These are phyloP conservation scores for Chloroclystis v-ata DNA, from an alignment of 2,888 invertebrate genomes.

Conservation along the genomic window DNA sequence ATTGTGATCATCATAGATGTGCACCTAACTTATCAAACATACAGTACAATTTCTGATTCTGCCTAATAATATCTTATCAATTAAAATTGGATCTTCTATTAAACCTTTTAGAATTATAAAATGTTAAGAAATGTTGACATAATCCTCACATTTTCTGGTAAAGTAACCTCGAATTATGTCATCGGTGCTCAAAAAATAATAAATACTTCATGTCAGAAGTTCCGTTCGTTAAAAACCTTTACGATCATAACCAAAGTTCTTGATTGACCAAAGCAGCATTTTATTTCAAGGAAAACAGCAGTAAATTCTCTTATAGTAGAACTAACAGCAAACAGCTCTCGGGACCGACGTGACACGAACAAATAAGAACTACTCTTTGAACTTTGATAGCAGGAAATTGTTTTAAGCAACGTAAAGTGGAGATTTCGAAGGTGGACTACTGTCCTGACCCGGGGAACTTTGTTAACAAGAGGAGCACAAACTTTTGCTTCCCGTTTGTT, in stretches of 20 bases:
- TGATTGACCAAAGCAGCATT: conserved; percentile 30
- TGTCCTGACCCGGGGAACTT: conserved; percentile 39
- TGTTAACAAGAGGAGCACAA: conserved; percentile 22
- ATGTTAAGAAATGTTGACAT: too few relatives aligned
- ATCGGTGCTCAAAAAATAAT: too few relatives aligned
- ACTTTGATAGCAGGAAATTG: conserved; percentile 65
- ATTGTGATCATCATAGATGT: too few relatives aligned
- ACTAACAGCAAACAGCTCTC: conserved; percentile 58
- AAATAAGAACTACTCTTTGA: conserved; percentile 60
- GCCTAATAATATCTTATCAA: too few relatives aligned
- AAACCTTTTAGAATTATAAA: too few relatives aligned
- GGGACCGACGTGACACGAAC: conserved; percentile 61
- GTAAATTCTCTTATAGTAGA: conserved; percentile 63
- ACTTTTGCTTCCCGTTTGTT: conserved; percentile 26
- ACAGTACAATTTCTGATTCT: too few relatives aligned
- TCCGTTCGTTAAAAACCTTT: too few relatives aligned
- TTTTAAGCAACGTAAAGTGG: conserved; percentile 57
- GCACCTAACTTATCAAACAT: too few relatives aligned
- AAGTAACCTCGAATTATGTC: too few relatives aligned
- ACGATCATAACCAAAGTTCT: not conserved
- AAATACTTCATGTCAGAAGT: too few relatives aligned
- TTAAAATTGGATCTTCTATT: too few relatives aligned
- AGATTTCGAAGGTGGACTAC: conserved; percentile 51
- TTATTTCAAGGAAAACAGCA: conserved; percentile 43
- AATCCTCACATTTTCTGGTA: too few relatives aligned